Percentiles rank a stretch among this genome's conserved stretches.
phyloP scores from a whole-genome alignment of 2,797 vertebrate species.

The Acropternis orthonyx region DNA sequence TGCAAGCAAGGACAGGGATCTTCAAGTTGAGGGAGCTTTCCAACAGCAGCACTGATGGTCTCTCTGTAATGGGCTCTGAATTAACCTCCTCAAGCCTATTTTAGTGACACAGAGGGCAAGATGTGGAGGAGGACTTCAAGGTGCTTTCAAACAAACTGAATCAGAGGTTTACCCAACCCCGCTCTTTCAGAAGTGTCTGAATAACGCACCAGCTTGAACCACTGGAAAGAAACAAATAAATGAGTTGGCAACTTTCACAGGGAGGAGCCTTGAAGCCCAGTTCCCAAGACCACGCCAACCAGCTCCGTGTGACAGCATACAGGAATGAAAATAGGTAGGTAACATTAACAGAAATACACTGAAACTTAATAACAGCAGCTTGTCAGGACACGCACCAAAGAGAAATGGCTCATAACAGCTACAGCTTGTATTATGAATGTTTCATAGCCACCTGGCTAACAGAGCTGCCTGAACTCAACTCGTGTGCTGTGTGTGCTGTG shows the following conservation, averaged over 20 bases:
- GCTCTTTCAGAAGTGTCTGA: slow-evolving; percentile 61
- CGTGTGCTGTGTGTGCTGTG: background rate
- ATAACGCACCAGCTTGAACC: slow-evolving; percentile 57
- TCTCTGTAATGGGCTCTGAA: background rate
- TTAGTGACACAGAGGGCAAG: slow-evolving; percentile 18
- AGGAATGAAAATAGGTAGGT: slow-evolving; percentile 74
- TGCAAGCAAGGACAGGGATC: background rate
- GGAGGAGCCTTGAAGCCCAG: slow-evolving; percentile 57
- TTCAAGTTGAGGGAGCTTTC: background rate
- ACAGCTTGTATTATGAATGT: slow-evolving; percentile 62
- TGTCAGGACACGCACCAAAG: slow-evolving; percentile 66
- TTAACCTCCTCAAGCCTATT: background rate
- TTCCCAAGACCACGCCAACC: slow-evolving; percentile 66
- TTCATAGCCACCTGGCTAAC: slow-evolving; percentile 65
- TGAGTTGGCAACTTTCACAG: slow-evolving; percentile 63
- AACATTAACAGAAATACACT: slow-evolving; percentile 76
- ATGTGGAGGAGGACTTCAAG: slow-evolving; percentile 58
- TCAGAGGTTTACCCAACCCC: slow-evolving; percentile 65
- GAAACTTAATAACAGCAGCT: slow-evolving; percentile 71
- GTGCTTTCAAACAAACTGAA: slow-evolving; percentile 53
- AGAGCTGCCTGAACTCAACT: slow-evolving; percentile 7
- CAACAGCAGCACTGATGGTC: background rate
- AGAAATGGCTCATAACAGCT: slow-evolving; percentile 71
- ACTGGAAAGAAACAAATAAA: slow-evolving; percentile 66
- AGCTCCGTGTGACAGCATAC: slow-evolving; percentile 58